Evolutionary conservation across 2,113 vertebrate genomes (phyloP).

Genomic region (Beaufortia kweichowensis): DNA sequence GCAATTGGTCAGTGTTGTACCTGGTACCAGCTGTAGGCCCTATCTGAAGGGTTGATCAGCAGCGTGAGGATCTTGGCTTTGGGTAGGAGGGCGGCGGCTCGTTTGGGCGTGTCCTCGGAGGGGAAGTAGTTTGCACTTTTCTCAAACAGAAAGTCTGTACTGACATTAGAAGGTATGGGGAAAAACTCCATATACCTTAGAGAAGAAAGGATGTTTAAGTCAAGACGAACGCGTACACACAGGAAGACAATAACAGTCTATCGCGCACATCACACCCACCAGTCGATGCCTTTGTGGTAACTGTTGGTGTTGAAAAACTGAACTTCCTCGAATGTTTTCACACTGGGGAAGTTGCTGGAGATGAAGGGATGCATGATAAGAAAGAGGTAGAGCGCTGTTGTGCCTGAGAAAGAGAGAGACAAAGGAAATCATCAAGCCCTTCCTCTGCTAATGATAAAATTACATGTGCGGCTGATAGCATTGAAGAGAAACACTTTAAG

Average conservation of each 20-base stretch:
- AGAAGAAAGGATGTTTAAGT: conserved; percentile 49
- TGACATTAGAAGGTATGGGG: conserved; percentile 88
- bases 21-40: conserved; percentile 98
- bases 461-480: conserved; percentile 40
- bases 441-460: conserved; percentile 39
- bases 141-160: conserved; percentile 94
- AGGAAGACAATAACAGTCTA: conserved; percentile 2
- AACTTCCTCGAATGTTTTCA: conserved; percentile 97
- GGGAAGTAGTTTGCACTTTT: conserved; percentile 98
- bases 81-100: conserved; percentile 87
- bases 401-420: conserved; percentile 82
- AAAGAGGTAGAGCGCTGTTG: conserved; percentile 97
- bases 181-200: conserved; percentile 99
- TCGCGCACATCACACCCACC: conserved; percentile 73
- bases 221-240: conserved; percentile 25
- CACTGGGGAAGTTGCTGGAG: conserved; percentile 96
- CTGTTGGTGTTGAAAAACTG: conserved; percentile 99
- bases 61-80: conserved; percentile 96
- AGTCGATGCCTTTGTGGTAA: conserved; percentile 99
- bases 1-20: conserved; percentile 63
- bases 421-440: conserved; percentile 5
- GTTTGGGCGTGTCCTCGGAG: conserved; percentile 89
- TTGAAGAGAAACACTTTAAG: conserved; percentile 32
- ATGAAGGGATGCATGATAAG: conserved; percentile 97
- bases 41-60: conserved; percentile 93